Evolutionary conservation across 2,113 vertebrate genomes (phyloP).

Genomic region (Ploceus nigricollis): DNA sequence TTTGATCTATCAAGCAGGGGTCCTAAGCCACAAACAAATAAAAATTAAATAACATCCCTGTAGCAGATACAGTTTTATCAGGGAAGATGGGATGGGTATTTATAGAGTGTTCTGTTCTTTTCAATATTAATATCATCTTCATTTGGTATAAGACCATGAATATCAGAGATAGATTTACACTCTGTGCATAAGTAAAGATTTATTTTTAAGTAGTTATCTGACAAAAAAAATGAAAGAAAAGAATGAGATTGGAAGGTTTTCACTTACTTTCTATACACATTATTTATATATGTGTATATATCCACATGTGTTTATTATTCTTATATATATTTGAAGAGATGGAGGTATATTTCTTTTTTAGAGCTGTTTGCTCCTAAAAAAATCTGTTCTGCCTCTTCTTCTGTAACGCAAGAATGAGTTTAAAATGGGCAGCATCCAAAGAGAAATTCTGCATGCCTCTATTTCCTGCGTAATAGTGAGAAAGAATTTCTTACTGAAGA

Average conservation of each 20-base stretch:
- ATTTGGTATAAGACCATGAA: neutral
- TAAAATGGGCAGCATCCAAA: neutral
- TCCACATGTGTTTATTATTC: neutral
- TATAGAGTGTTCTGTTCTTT: neutral
- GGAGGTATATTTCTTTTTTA: neutral
- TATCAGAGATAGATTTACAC: neutral
- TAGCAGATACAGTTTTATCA: rapidly evolving
- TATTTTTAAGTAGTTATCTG: neutral
- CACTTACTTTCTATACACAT: neutral
- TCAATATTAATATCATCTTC: neutral
- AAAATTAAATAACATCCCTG: neutral
- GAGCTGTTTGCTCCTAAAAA: neutral
- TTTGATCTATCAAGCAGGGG: neutral
- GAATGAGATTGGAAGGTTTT: neutral
- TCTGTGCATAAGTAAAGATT: neutral
- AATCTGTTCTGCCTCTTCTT: neutral
- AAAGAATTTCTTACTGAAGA: neutral
- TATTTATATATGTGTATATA: neutral
- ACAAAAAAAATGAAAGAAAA: neutral
- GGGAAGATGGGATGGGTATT: neutral
- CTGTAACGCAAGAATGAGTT: neutral
- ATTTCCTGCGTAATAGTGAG: neutral
- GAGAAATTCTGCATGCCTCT: neutral
- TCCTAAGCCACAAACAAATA: neutral
- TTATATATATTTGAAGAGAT: neutral